These are phyloP conservation scores for Ypsolopha scabrella DNA, from an alignment of 2,888 invertebrate species.

Conservation along the genomic window DNA sequence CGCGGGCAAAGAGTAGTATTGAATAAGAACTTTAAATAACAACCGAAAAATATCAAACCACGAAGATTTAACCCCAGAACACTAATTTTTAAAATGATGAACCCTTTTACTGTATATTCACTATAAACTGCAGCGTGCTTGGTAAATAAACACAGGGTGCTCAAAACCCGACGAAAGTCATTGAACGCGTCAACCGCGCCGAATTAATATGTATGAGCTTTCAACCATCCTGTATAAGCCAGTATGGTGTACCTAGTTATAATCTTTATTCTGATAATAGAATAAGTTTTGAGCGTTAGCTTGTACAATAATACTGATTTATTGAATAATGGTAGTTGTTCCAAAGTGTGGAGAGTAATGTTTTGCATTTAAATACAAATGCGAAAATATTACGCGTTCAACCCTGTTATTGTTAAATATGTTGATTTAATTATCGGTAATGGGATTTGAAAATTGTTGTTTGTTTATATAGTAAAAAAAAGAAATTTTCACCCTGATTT, in stretches of 20 bases:
- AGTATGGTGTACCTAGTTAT: neutral
- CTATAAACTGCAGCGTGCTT: constrained; percentile 9
- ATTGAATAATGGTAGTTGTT: no score
- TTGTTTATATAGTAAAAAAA: no score
- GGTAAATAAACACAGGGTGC: constrained; percentile 28
- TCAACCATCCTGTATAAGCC: constrained; percentile 4
- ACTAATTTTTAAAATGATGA: neutral
- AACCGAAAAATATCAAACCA: neutral
- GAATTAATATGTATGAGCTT: constrained; percentile 47
- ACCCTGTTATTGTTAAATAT: no score
- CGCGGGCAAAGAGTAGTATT: no score
- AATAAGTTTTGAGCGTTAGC: constrained; percentile 16
- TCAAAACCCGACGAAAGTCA: constrained; percentile 29
- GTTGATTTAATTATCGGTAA: no score
- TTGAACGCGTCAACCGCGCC: constrained; percentile 29
- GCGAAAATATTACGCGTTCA: no score
- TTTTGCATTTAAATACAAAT: no score
- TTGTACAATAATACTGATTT: no score
- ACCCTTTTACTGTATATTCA: neutral
- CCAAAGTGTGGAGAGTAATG: no score
- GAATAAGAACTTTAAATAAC: no score
- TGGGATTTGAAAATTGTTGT: no score
- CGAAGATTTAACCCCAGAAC: neutral
- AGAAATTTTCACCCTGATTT: no score
- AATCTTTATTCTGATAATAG: constrained; percentile 15